Conservation (phyloP, 2,113 vertebrate species). For the Melanerpes formicivorus region DNA sequence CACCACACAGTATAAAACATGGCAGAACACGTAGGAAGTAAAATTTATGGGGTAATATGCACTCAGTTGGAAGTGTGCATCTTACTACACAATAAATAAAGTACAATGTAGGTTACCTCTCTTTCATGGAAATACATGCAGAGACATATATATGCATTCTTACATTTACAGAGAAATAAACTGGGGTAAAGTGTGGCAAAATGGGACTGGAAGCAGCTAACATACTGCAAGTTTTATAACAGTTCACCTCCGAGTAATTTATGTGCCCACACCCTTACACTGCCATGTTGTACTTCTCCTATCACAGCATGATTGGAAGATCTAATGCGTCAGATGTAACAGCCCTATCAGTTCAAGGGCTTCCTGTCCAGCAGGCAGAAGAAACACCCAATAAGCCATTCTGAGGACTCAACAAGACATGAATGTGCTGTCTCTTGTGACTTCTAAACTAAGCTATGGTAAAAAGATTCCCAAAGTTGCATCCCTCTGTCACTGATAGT, state of each 20-base stretch:
- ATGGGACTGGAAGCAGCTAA: neutral
- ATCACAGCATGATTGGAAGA: neutral
- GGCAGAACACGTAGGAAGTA: neutral
- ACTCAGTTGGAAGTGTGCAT: neutral
- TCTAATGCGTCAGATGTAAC: neutral
- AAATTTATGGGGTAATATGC: neutral
- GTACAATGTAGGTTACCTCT: neutral
- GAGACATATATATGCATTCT: neutral
- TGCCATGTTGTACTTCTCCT: neutral
- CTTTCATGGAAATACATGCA: neutral
- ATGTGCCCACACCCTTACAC: constrained; percentile 1
- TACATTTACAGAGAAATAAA: neutral
- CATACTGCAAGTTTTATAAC: neutral
- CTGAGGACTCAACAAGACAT: rapidly evolving
- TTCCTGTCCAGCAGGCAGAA: neutral
- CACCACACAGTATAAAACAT: neutral
- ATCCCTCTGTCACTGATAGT: neutral
- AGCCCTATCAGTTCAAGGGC: neutral
- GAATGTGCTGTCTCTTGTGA: rapidly evolving
- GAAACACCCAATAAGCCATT: neutral
- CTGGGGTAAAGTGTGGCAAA: neutral
- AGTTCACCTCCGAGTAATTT: constrained; percentile 7
- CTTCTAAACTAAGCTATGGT: neutral
- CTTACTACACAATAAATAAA: neutral
- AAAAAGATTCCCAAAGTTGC: neutral